Conservation (phyloP, 1,140 invertebrate genomes). For the Venturia canescens region DNA sequence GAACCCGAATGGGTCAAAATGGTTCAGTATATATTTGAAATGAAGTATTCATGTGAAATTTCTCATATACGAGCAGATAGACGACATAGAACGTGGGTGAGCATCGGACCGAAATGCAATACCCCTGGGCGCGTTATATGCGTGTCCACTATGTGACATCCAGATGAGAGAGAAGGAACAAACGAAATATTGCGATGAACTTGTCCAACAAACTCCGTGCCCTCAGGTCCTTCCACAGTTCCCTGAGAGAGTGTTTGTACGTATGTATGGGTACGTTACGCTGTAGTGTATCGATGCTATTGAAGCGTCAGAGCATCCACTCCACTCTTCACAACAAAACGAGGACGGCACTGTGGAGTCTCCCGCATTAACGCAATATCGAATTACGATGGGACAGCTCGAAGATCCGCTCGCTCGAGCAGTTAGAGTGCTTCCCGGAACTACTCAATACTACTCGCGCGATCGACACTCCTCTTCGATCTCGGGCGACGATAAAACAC, state of each 20-base stretch:
- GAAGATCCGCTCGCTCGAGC: conserved; percentile 31
- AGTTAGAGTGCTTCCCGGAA: conserved; percentile 60
- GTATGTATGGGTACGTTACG: too few species aligned
- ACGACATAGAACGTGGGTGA: background rate
- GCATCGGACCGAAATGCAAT: conserved; percentile 62
- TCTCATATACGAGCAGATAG: background rate
- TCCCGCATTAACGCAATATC: conserved; percentile 66
- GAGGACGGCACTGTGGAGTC: background rate
- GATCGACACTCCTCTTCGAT: conserved; percentile 8
- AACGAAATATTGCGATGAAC: conserved; percentile 66
- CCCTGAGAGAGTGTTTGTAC: background rate
- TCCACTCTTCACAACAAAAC: conserved; percentile 4
- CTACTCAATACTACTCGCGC: background rate
- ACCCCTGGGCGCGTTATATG: conserved; percentile 56
- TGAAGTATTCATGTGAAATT: too few species aligned
- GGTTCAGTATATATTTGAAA: too few species aligned
- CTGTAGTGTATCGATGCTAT: too few species aligned
- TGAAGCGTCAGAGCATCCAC: background rate
- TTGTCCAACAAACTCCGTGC: conserved; percentile 55
- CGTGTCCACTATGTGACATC: conserved; percentile 64
- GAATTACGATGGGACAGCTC: conserved; percentile 54
- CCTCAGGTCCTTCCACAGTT: conserved; percentile 55
- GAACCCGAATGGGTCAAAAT: too few species aligned
- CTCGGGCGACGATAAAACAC: background rate
- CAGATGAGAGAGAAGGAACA: conserved; percentile 48